Percentiles rank a stretch among this genome's conserved stretches.
Evolutionary conservation across 2,888 invertebrate species (phyloP).

Genomic region (Thysanoteuthis rhombus): DNA sequence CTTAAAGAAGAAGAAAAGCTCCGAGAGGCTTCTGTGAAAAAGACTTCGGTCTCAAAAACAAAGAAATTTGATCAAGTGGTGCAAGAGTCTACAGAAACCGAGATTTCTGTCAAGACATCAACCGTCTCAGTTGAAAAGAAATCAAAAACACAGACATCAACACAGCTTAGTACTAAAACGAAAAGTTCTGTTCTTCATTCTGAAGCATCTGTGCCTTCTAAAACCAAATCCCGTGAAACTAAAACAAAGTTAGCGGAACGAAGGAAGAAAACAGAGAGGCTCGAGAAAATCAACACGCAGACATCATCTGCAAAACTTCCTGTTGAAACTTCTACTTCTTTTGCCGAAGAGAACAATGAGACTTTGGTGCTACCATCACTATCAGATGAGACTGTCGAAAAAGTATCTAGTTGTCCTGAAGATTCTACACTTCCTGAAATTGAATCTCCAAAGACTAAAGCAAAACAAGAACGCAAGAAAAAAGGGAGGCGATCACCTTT

Average conservation of each 20-base stretch:
- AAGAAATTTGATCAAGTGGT: neutral
- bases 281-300: neutral
- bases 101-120: neutral
- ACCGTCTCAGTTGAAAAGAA: neutral
- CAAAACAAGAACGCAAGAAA: neutral
- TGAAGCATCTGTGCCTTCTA: neutral
- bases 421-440: neutral
- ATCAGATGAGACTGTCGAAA: neutral
- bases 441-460: neutral
- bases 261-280: neutral
- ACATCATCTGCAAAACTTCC: neutral
- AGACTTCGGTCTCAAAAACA: neutral
- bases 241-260: neutral
- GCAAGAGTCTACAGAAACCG: neutral
- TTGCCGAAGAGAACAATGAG: neutral
- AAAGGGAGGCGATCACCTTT: neutral
- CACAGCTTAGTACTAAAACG: neutral
- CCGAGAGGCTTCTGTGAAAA: neutral
- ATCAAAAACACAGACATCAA: neutral
- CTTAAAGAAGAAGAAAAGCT: neutral
- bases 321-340: neutral
- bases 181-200: neutral
- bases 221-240: neutral
- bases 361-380: neutral
- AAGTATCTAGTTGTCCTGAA: neutral